Evolutionary conservation across 2,113 vertebrate species (phyloP).

Genomic region (Triplophysa siluroides): DNA sequence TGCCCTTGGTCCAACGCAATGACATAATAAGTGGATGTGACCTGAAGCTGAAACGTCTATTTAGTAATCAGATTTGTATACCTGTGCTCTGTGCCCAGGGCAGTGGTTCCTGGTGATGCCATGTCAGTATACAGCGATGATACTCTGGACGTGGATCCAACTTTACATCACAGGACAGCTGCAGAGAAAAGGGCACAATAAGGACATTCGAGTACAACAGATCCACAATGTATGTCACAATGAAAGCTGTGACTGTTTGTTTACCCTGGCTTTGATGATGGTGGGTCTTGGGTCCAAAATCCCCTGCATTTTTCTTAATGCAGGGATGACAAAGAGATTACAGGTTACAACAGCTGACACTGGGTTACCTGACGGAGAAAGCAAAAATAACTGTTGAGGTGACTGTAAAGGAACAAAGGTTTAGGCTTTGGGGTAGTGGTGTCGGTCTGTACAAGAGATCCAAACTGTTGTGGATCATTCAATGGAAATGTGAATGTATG

Average conservation of each 20-base stretch:
- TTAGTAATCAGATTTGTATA: conserved; percentile 49
- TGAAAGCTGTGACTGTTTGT: background rate
- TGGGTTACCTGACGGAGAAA: conserved; percentile 83
- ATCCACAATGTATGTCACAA: background rate
- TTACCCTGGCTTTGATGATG: conserved; percentile 99
- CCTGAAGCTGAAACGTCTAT: background rate
- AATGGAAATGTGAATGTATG: background rate
- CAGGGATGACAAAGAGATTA: conserved; percentile 99
- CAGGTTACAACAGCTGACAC: conserved; percentile 98
- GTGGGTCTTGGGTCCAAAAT: conserved; percentile 97
- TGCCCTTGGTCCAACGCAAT: too few relatives aligned
- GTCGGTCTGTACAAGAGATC: background rate
- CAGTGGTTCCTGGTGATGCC: conserved; percentile 99
- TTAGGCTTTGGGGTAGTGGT: background rate
- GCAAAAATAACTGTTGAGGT: conserved; percentile 12
- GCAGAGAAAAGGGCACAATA: conserved; percentile 18
- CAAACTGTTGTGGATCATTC: background rate
- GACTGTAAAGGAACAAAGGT: conserved; percentile 24
- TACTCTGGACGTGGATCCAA: conserved; percentile 98
- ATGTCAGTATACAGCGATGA: conserved; percentile 97
- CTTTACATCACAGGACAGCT: conserved; percentile 99
- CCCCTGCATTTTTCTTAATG: conserved; percentile 98
- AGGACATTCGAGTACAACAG: conserved; percentile 6
- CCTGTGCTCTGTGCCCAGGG: conserved; percentile 99
- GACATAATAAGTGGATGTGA: too few relatives aligned